Conservation (phyloP, 1,140 invertebrate genomes). For the Sipha flava region DNA sequence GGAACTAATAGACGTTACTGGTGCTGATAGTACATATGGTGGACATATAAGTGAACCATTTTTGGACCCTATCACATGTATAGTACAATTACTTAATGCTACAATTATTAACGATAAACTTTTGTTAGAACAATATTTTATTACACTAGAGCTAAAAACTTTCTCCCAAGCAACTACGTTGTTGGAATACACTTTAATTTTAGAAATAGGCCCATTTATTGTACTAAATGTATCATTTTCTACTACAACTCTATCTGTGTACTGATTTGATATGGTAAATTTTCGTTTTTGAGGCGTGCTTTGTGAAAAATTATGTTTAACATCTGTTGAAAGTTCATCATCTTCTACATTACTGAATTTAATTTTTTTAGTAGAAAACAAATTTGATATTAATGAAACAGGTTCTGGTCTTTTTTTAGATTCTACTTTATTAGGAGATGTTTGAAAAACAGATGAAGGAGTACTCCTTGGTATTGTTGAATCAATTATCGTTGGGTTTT, state of each 20-base stretch:
- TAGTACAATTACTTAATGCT: constrained; percentile 3
- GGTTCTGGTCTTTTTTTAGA: background rate
- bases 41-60: constrained; percentile 17
- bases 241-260: background rate
- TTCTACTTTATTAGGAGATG: constrained; percentile 1
- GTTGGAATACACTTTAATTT: constrained; percentile 8
- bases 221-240: constrained; percentile 24
- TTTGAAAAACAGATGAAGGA: constrained; percentile 12
- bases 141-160: background rate
- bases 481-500: constrained; percentile 26
- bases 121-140: constrained; percentile 18
- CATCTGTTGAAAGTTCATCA: background rate
- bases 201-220: background rate
- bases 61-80: background rate
- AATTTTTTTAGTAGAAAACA: constrained; percentile 7
- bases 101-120: constrained; percentile 4
- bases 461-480: background rate
- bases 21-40: background rate
- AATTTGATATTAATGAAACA: background rate
- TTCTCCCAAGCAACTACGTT: background rate
- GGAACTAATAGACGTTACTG: background rate
- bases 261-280: background rate
- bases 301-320: background rate
- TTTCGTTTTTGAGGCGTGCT: background rate
- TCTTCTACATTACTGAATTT: constrained; percentile 9